A percentile compares a stretch with the other conserved stretches of the same genome.
Conservation (phyloP, 2,113 vertebrate species). For the Heliornis fulica region DNA sequence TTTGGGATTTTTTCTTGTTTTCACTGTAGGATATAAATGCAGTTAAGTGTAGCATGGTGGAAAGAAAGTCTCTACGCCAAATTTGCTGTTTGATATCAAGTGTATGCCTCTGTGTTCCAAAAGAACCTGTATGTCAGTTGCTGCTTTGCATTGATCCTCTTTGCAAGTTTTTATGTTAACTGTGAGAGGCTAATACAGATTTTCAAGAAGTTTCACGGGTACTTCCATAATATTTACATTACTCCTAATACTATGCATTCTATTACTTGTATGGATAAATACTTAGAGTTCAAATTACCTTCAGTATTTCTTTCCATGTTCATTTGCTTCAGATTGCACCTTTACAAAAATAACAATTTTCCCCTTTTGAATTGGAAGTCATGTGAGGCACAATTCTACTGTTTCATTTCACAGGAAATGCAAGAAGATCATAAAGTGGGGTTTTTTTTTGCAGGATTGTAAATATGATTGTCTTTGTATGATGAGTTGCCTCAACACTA, state of each 20-base stretch:
- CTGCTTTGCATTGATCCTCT: slow-evolving; percentile 37
- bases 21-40: slow-evolving; percentile 9
- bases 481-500: background rate
- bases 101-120: slow-evolving; percentile 32
- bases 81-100: background rate
- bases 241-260: background rate
- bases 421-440: background rate
- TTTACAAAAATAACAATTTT: background rate
- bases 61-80: background rate
- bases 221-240: background rate
- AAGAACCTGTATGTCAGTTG: background rate
- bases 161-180: slow-evolving; percentile 23
- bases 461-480: background rate
- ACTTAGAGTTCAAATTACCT: background rate
- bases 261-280: background rate
- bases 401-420: background rate
- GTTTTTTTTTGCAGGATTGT: background rate
- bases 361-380: background rate
- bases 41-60: slow-evolving; percentile 5
- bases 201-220: slow-evolving; percentile 28
- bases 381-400: background rate
- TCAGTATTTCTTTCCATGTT: background rate
- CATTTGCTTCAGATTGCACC: background rate
- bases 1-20: background rate
- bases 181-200: background rate